Conservation (phyloP, 2,797 vertebrate genomes). For the Platyrinchus mystaceus region DNA sequence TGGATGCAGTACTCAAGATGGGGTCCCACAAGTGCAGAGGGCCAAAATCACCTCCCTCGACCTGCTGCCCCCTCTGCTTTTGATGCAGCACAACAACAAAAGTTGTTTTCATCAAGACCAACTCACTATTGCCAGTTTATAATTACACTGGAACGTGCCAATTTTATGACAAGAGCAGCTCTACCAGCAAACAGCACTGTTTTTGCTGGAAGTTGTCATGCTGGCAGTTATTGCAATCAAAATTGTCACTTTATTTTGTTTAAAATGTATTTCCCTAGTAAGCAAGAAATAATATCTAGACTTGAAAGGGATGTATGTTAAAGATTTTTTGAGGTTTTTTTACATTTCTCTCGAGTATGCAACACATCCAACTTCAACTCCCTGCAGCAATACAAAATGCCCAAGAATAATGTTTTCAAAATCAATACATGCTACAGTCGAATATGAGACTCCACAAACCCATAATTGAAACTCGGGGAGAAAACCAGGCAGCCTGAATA, state of each 20-base stretch:
- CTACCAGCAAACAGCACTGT: not conserved
- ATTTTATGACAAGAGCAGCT: not conserved
- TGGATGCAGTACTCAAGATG: not conserved
- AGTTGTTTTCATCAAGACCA: constrained; percentile 6
- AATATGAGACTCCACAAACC: constrained; percentile 23
- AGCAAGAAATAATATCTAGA: constrained; percentile 17
- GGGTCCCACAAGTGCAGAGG: accelerated
- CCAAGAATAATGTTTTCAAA: constrained; percentile 48
- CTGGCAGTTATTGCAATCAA: not conserved
- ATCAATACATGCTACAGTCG: constrained; percentile 24
- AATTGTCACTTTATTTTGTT: constrained; percentile 28
- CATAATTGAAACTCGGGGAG: constrained; percentile 38
- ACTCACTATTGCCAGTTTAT: constrained; percentile 4
- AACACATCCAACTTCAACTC: constrained; percentile 1
- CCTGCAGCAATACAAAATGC: constrained; percentile 41
- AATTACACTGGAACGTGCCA: constrained; percentile 22
- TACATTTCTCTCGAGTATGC: not conserved
- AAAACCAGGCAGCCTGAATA: constrained; percentile 30
- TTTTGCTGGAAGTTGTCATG: constrained; percentile 5
- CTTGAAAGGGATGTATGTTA: not conserved
- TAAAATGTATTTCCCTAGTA: not conserved
- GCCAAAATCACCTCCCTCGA: not conserved
- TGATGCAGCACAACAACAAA: not conserved
- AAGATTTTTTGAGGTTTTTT: not conserved
- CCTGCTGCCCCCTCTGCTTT: not conserved